Evolutionary conservation across 64 coral and sea anemone species (phyloP).

Genomic region (Montipora efflorescens): DNA sequence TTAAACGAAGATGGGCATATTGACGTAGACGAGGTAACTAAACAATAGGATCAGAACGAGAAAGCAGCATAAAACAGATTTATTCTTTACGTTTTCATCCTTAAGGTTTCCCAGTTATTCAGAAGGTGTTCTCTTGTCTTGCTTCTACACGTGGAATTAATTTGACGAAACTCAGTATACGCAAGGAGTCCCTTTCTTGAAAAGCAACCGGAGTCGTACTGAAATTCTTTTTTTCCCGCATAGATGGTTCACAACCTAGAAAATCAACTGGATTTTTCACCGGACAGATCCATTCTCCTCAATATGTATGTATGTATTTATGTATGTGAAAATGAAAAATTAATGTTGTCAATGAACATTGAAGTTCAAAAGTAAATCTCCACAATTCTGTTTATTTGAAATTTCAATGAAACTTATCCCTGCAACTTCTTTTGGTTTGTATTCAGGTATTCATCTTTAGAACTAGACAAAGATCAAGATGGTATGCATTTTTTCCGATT

Average conservation of each 20-base stretch:
- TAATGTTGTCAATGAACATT: background rate
- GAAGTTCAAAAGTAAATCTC: no score
- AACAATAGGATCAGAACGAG: background rate
- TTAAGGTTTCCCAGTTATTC: background rate
- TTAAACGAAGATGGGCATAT: slow-evolving; percentile 51
- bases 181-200: background rate
- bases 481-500: background rate
- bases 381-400: no score
- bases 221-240: background rate
- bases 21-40: slow-evolving; percentile 63
- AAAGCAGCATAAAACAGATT: background rate
- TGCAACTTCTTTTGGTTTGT: background rate
- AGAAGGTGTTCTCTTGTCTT: no score
- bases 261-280: slow-evolving; percentile 41
- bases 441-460: slow-evolving; percentile 43
- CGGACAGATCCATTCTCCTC: slow-evolving; percentile 18
- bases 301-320: slow-evolving; percentile 33
- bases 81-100: background rate
- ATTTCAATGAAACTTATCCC: background rate
- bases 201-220: background rate
- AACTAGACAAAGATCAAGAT: slow-evolving; percentile 66
- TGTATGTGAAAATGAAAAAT: background rate
- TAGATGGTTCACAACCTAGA: slow-evolving; percentile 43
- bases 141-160: no score
- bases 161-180: background rate